Base-by-base conservation (phyloP, 2,797 vertebrate species). In the Mallotus villosus region DNA sequence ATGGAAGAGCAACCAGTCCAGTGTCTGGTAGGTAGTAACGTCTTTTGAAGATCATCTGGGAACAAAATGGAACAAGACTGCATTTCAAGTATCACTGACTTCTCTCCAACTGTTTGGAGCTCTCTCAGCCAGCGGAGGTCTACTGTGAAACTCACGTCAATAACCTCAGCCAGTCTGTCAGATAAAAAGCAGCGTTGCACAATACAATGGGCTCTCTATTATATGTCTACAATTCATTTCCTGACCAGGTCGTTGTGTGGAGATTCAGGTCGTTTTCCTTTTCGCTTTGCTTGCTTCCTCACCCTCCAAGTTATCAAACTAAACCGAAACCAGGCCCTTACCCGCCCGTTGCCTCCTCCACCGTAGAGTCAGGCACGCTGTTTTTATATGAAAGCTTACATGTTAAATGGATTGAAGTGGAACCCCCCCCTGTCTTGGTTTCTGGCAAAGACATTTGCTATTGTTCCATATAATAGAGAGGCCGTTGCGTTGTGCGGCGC, bases 61-160 rank as follows among this genome's bases (percentile, higher is more conserved):
- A 41, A 41, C 41, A 41, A 41, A 41, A 41, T 14, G 41, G 9
- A 41, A 41, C 41, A 11, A 46, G 9, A 46, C 41, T 46, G 41
- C 41, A 46, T 14, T 46, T 46, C 51, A 55, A n/a, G 51, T n/a
- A n/a, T 1, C 17, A 14, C 17, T n/a, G 19, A 4, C 51, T n/a
- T 55, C 17, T n/a, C 1, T n/a, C 51, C 51, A 55, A 55, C 51
- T 25, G 16, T 62, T 62, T 62, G 63, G n/a, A 64, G 4, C 60
- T 22, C 60, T 12, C 49, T 66, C 67, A 73, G 21, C 68, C 25
- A 59, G 65, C 65, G 51, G 59, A 55, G 51, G 37, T 11, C 37
- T 12, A 41, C 37, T 11, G 37, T 12, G 59, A 76, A 24, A 29
- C 81, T 68, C 72, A 67, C 73, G 74, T 74, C 64, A 63, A 78